Evolutionary conservation across 2,797 vertebrate genomes (phyloP).

Genomic region (Leptoclinus maculatus): DNA sequence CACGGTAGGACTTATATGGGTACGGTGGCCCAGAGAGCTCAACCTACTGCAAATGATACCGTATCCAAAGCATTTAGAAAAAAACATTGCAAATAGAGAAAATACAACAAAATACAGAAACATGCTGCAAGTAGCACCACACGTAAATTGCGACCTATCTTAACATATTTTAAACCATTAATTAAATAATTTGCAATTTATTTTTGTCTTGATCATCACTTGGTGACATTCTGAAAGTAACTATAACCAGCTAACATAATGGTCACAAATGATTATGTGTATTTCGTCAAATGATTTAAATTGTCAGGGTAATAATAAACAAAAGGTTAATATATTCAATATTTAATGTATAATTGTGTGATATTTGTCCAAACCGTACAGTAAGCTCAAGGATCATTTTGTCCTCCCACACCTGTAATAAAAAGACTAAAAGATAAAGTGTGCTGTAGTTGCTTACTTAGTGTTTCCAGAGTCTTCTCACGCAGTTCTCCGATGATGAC

Average conservation of each 20-base stretch:
- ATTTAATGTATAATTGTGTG: not conserved
- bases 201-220: not conserved
- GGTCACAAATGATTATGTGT: not conserved
- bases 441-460: slow-evolving; percentile 68
- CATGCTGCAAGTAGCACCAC: no score
- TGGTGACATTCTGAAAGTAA: not conserved
- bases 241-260: not conserved
- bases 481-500: slow-evolving; percentile 41
- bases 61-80: not conserved
- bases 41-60: not conserved
- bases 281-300: not conserved
- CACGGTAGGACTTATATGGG: not conserved
- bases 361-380: not conserved
- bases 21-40: not conserved
- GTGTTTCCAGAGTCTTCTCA: slow-evolving; percentile 35
- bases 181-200: not conserved
- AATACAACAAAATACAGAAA: not conserved
- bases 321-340: not conserved
- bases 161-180: not conserved
- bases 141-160: no score
- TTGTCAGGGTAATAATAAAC: not conserved
- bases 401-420: not conserved
- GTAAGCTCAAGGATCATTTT: not conserved
- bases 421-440: not conserved
- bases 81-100: not conserved